Percentiles rank a stretch among this genome's conserved stretches.
Conservation (phyloP, 30 jellyfish, hydroid and myxozoan genomes). For the Aurelia aurita region DNA sequence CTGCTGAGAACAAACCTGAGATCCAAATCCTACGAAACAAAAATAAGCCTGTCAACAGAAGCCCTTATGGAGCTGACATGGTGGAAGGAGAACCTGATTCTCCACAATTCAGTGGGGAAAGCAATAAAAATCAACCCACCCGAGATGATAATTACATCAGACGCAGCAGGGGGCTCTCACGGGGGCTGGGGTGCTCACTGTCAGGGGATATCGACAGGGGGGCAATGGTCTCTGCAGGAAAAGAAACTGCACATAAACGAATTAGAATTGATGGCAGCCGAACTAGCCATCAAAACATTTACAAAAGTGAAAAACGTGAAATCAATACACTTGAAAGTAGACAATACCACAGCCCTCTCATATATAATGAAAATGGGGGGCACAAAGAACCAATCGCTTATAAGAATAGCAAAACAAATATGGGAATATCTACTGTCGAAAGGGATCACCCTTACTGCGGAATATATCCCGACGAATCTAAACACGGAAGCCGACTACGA, state of each 20-base stretch:
- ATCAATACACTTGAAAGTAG: slow-evolving; percentile 18
- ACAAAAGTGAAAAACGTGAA: background rate
- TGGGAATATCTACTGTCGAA: slow-evolving; percentile 38
- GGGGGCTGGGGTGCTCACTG: slow-evolving; percentile 14
- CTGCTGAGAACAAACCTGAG: slow-evolving; percentile 25
- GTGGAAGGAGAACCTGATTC: slow-evolving; percentile 30
- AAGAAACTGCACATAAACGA: slow-evolving; percentile 27
- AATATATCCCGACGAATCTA: slow-evolving; percentile 34
- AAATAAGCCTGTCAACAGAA: background rate
- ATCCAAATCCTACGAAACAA: slow-evolving; percentile 5
- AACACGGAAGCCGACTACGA: slow-evolving; percentile 9
- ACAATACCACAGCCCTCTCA: slow-evolving; percentile 2
- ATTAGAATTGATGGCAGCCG: slow-evolving; percentile 41
- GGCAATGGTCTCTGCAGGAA: background rate
- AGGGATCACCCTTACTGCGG: slow-evolving; percentile 66
- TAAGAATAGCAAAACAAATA: background rate
- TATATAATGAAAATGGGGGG: too few relatives aligned
- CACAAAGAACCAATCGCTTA: background rate
- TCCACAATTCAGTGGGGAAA: slow-evolving; percentile 2
- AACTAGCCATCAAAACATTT: slow-evolving; percentile 38
- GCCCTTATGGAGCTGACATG: slow-evolving; percentile 13
- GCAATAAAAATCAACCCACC: background rate
- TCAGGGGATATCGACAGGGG: slow-evolving; percentile 41
- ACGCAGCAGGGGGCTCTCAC: slow-evolving; percentile 2
- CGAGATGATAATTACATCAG: slow-evolving; percentile 12